Evolutionary conservation across 2,113 vertebrate genomes (phyloP), one percentile per base, ranked within the genome.

Genomic region (Trinectes maculatus): DNA sequence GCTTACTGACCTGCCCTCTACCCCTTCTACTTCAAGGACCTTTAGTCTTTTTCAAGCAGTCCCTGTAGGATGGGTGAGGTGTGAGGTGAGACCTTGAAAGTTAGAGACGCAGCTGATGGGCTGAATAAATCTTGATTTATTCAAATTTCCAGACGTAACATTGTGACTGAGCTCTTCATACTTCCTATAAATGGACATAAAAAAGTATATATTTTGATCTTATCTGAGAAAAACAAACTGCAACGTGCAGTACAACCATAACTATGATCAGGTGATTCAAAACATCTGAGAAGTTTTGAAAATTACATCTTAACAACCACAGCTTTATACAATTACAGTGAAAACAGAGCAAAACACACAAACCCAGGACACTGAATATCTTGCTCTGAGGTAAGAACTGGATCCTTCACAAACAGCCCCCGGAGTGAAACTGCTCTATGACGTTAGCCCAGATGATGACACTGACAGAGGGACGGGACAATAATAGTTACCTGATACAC

Each of bases 1-100:
- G 79, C 80, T 83, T 67, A 85, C 89, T 92, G 86, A 90, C 84
- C 71, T 75, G 74, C 49, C 60, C 16, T 75, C 60, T n/a, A 39
- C 26, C 51, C 48, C 59, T 21, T 42, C 53, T 63, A 69, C 71
- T 57, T 48, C 62, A 37, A 56, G 52, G 62, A 77, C 59, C 72
- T 77, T 61, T 74, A 66, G 28, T 55, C 53, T 73, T 73, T 77
- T 54, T 67, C 61, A 39, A 70, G 40, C 18, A 13, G 65, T 65
- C 77, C 34, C 22, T 5, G 21, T 56, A 64, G 77, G 76, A 5
- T 37, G 36, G 63, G 67, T 12, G 39, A 22, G 65, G 66, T 34
- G 57, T 55, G 22, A 43, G 47, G 33, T 34, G 58, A 49, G 65
- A 70, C 53, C 47, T 48, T 18, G 37, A 71, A 26, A 54, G 74